These are phyloP conservation scores for Hylaea fasciaria DNA, from an alignment of 2,888 invertebrate genomes.

Conservation along the genomic window DNA sequence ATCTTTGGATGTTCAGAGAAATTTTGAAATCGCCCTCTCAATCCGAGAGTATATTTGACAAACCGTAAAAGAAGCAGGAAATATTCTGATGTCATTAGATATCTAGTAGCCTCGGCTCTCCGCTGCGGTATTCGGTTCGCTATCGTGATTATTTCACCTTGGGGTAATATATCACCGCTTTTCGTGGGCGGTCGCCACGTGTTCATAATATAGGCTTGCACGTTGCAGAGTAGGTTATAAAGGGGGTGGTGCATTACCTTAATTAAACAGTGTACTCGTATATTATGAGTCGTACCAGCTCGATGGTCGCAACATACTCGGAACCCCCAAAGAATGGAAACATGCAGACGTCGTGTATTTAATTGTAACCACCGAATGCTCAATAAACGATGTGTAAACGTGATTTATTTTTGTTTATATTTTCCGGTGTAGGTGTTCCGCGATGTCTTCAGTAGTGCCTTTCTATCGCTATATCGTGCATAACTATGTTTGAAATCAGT, in stretches of 20 bases:
- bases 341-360: conserved; percentile 23
- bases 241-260: conserved; percentile 20
- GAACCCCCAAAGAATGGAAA: conserved; percentile 40
- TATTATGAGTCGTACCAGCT: neutral
- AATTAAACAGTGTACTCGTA: conserved; percentile 23
- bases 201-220: neutral
- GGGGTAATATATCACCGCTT: conserved; percentile 18
- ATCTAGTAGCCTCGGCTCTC: too few species aligned
- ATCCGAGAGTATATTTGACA: too few species aligned
- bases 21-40: too few species aligned
- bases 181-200: neutral
- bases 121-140: too few species aligned
- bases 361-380: conserved; percentile 58
- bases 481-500: conserved; percentile 43
- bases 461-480: conserved; percentile 43
- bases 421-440: conserved; percentile 35
- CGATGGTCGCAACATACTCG: conserved; percentile 18
- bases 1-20: too few species aligned
- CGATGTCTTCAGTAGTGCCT: conserved; percentile 67
- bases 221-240: conserved; percentile 13
- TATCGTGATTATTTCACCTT: too few species aligned
- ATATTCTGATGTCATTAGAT: too few species aligned
- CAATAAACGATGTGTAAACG: conserved; percentile 49
- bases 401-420: conserved; percentile 41
- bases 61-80: too few species aligned